These are phyloP conservation scores for Cosmopolites sordidus DNA, from an alignment of 2,888 invertebrate species.

Conservation along the genomic window DNA sequence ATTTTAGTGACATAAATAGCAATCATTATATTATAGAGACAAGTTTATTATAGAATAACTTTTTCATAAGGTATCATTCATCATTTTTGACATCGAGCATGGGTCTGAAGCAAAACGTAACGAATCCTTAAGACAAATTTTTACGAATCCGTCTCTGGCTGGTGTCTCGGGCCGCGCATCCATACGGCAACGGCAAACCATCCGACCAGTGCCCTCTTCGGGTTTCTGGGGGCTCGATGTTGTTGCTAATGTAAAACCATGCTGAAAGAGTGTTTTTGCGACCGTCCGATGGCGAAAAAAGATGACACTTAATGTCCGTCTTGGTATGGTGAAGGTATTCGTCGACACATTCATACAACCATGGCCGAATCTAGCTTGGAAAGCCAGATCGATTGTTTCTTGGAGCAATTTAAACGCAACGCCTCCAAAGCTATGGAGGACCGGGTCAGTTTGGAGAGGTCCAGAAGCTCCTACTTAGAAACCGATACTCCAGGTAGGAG, in stretches of 20 bases:
- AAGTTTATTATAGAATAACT: too few species aligned
- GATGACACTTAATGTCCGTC: slow-evolving; percentile 22
- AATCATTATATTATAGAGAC: too few species aligned
- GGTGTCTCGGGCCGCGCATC: slow-evolving; percentile 23
- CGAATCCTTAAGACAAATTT: not conserved
- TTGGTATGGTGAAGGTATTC: slow-evolving; percentile 5
- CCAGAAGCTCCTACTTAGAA: slow-evolving; percentile 40
- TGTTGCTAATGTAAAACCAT: slow-evolving; percentile 14
- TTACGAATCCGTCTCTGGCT: slow-evolving; percentile 8
- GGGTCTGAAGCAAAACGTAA: too few species aligned
- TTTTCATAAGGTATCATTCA: too few species aligned
- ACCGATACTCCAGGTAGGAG: slow-evolving; percentile 39
- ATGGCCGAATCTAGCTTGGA: slow-evolving; percentile 58
- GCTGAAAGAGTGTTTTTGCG: slow-evolving; percentile 17
- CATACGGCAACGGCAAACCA: slow-evolving; percentile 12
- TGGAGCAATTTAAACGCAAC: slow-evolving; percentile 77
- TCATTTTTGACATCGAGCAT: too few species aligned
- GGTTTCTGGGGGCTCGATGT: slow-evolving; percentile 19
- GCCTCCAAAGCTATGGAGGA: slow-evolving; percentile 66
- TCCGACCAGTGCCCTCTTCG: slow-evolving; percentile 26
- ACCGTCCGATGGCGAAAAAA: slow-evolving; percentile 10
- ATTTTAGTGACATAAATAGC: too few species aligned
- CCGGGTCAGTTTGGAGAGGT: slow-evolving; percentile 35
- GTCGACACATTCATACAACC: slow-evolving; percentile 20
- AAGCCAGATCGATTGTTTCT: slow-evolving; percentile 79